phyloP scores from a whole-genome alignment of 2,888 invertebrate genomes.

The Isoperla grammatica region DNA sequence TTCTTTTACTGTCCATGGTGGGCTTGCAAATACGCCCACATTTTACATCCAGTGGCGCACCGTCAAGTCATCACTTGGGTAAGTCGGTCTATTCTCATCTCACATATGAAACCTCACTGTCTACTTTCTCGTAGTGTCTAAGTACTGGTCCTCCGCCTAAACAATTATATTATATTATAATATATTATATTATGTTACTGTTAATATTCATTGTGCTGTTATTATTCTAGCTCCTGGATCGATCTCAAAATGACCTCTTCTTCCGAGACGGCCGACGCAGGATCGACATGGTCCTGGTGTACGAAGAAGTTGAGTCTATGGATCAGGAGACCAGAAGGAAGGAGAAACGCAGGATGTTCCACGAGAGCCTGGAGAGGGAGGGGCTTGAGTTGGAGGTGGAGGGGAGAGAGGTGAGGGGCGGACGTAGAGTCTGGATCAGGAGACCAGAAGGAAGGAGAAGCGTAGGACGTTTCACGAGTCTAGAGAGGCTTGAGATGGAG shows the following conservation, averaged over 20 bases:
- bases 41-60: too few species aligned
- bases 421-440: constrained; percentile 60
- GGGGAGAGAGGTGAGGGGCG: constrained; percentile 58
- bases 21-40: too few species aligned
- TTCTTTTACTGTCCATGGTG: too few species aligned
- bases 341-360: constrained; percentile 65
- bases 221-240: neutral
- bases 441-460: constrained; percentile 58
- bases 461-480: constrained; percentile 68
- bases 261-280: constrained; percentile 73
- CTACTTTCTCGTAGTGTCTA: too few species aligned
- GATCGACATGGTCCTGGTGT: constrained; percentile 86
- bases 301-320: constrained; percentile 71
- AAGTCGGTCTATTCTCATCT: too few species aligned
- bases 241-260: constrained; percentile 49
- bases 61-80: too few species aligned
- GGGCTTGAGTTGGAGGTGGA: constrained; percentile 81
- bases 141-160: too few species aligned
- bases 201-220: too few species aligned
- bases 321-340: constrained; percentile 66
- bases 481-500: constrained; percentile 75
- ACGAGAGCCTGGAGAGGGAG: constrained; percentile 73
- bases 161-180: too few species aligned
- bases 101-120: too few species aligned
- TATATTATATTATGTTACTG: too few species aligned